These are phyloP conservation scores for Hapalemur alaotrensis DNA, from an alignment of 2,797 vertebrate genomes.

Conservation along the genomic window DNA sequence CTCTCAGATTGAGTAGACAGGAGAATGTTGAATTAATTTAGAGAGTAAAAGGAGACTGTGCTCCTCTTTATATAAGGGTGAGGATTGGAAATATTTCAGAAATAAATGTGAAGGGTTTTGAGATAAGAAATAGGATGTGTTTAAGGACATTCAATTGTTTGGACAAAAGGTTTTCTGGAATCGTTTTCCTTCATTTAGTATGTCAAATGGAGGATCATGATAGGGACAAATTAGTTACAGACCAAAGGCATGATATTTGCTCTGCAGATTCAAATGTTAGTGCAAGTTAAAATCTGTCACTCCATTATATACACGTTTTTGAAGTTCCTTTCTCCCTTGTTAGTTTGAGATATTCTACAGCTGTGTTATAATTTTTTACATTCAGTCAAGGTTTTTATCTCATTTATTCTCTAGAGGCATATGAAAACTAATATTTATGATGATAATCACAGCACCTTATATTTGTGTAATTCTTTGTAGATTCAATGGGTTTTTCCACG, in stretches of 20 bases:
- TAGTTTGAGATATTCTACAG: neutral
- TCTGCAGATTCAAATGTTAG: neutral
- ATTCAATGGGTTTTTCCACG: neutral
- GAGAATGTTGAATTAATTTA: neutral
- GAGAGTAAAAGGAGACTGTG: neutral
- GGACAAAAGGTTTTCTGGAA: neutral
- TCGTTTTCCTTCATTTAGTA: neutral
- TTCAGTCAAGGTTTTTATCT: neutral
- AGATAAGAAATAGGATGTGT: neutral
- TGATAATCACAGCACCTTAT: neutral
- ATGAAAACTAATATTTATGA: neutral
- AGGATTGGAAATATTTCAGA: neutral
- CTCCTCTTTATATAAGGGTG: neutral
- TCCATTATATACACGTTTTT: neutral
- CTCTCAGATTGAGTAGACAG: neutral
- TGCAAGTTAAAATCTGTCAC: neutral
- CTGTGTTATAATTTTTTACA: neutral
- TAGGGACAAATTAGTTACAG: neutral
- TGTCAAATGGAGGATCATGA: neutral
- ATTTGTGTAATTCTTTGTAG: neutral
- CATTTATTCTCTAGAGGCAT: neutral
- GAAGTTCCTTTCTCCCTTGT: neutral
- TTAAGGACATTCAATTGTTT: neutral
- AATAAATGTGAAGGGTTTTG: neutral
- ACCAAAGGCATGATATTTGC: neutral